phyloP scores from a whole-genome alignment of 2,888 invertebrate species.

The Tetramorium bicarinatum region DNA sequence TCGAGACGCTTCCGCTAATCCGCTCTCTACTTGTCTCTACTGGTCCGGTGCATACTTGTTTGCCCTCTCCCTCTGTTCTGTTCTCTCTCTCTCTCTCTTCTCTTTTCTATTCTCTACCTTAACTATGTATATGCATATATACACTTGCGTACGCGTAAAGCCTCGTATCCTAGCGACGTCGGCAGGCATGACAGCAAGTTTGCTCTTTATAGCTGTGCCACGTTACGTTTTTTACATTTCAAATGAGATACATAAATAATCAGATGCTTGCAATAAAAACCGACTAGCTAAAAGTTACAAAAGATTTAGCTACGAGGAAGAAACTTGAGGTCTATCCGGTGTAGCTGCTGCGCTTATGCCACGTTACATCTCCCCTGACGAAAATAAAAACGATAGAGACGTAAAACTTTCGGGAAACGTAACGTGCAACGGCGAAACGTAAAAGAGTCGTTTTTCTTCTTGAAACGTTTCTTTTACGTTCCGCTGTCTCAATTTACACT shows the following conservation, averaged over 20 bases:
- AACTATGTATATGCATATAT: constrained; percentile 8
- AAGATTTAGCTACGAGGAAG: neutral
- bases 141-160: neutral
- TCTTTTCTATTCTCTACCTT: constrained; percentile 15
- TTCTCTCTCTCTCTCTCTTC: neutral
- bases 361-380: neutral
- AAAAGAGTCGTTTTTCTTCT: too few relatives aligned
- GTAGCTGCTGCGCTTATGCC: neutral
- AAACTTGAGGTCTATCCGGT: neutral
- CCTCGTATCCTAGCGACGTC: neutral
- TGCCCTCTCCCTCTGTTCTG: neutral
- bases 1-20: constrained; percentile 15
- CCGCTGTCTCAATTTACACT: too few relatives aligned
- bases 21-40: constrained; percentile 32
- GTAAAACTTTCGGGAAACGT: too few relatives aligned
- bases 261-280: neutral
- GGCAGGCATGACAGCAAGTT: neutral
- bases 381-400: too few relatives aligned
- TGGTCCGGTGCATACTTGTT: constrained; percentile 54
- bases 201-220: neutral
- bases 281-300: neutral
- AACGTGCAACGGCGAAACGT: too few relatives aligned
- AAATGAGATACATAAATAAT: neutral
- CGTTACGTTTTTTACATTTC: neutral
- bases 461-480: too few relatives aligned